Evolutionary conservation across 1,140 invertebrate genomes (phyloP).

Genomic region (Lepidurus arcticus): DNA sequence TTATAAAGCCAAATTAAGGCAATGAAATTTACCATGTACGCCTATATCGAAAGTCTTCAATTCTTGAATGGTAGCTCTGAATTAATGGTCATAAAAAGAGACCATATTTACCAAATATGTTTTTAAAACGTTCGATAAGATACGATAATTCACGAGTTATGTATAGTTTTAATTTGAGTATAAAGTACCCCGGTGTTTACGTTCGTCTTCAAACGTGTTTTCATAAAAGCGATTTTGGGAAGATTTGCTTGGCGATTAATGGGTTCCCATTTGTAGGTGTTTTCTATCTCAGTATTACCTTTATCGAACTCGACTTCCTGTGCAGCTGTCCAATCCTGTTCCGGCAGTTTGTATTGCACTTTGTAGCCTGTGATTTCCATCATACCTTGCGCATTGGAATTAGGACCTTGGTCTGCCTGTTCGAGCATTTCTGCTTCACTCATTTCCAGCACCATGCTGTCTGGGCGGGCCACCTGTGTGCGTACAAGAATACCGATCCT

Average conservation of each 20-base stretch:
- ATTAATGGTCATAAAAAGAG: not conserved
- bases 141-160: not conserved
- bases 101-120: not conserved
- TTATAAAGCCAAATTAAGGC: no score
- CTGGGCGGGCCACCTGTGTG: slow-evolving; percentile 31
- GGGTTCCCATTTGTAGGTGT: not conserved
- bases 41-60: no score
- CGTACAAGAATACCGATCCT: not conserved
- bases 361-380: slow-evolving; percentile 37
- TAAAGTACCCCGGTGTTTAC: not conserved
- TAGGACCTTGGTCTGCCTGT: slow-evolving; percentile 32
- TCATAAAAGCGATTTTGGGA: not conserved
- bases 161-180: not conserved
- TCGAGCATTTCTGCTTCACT: slow-evolving; percentile 33
- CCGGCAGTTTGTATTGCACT: slow-evolving; percentile 38
- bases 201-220: not conserved
- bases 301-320: slow-evolving; percentile 35
- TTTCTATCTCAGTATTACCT: slow-evolving; percentile 32
- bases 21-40: no score
- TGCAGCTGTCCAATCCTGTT: slow-evolving; percentile 37
- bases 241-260: not conserved
- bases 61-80: no score
- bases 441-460: slow-evolving; percentile 35
- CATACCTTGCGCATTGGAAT: slow-evolving; percentile 33
- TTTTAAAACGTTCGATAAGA: slow-evolving; percentile 22